These are phyloP conservation scores for Gorilla gorilla DNA, from an alignment of 2,113 vertebrate species.

Conservation along the genomic window DNA sequence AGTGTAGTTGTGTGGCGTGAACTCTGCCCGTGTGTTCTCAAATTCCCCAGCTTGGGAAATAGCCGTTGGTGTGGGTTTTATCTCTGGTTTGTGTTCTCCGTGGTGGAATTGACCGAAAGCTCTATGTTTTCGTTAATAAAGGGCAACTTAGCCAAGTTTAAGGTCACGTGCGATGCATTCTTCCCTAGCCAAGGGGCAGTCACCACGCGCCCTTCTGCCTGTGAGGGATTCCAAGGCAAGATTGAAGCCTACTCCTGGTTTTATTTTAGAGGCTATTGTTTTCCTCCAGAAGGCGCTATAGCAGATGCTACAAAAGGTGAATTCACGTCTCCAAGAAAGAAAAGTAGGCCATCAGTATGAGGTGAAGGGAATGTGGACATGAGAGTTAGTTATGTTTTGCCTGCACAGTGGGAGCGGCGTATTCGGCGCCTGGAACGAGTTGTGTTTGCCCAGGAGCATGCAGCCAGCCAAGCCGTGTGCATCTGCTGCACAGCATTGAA, in stretches of 20 bases:
- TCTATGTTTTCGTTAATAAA: conserved; percentile 82
- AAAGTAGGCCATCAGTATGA: background rate
- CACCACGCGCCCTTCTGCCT: background rate
- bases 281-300: background rate
- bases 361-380: background rate
- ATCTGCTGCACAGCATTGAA: background rate
- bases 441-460: rapidly evolving
- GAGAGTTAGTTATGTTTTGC: background rate
- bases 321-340: background rate
- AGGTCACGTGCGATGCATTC: background rate
- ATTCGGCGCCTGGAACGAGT: background rate
- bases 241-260: background rate
- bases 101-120: conserved; percentile 78
- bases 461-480: rapidly evolving
- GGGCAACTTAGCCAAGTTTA: conserved; percentile 66
- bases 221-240: rapidly evolving
- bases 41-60: background rate
- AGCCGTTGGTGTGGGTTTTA: background rate
- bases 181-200: background rate
- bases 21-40: background rate
- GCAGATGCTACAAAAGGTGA: too few relatives aligned
- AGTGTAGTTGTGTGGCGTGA: background rate
- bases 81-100: conserved; percentile 64
- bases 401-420: background rate
- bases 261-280: background rate